phyloP scores from a whole-genome alignment of 2,797 vertebrate species.

The Onychomys torridus region DNA sequence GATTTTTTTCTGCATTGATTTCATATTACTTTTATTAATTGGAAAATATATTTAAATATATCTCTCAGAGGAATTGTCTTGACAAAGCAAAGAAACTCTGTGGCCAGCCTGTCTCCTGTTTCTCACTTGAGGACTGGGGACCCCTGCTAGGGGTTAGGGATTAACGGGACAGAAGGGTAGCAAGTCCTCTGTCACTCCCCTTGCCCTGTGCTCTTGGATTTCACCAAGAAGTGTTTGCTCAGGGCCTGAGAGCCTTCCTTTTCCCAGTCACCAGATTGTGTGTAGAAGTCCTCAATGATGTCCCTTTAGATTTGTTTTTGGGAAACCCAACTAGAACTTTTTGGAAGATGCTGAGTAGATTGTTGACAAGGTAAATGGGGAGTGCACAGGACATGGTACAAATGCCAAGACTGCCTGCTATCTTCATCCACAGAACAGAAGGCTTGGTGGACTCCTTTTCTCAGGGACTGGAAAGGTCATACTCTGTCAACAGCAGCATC shows the following conservation, averaged over 20 bases:
- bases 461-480: conserved; percentile 97
- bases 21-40: neutral
- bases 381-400: neutral
- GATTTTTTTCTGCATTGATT: neutral
- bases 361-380: neutral
- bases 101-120: neutral
- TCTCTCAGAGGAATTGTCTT: neutral
- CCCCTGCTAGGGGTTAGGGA: too few species aligned
- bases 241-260: neutral
- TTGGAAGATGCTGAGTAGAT: neutral
- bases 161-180: too few species aligned
- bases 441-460: conserved; percentile 97
- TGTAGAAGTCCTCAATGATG: neutral
- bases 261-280: neutral
- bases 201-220: neutral
- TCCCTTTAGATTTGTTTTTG: neutral
- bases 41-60: neutral
- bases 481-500: conserved; percentile 95
- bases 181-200: neutral
- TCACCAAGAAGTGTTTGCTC: neutral
- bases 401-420: neutral
- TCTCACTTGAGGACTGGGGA: neutral
- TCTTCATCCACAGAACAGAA: conserved; percentile 91
- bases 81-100: neutral
- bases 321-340: neutral